A percentile compares a stretch with the other conserved stretches of the same genome.
Evolutionary conservation across 2,797 vertebrate genomes (phyloP).

Genomic region (Amniataba percoides): DNA sequence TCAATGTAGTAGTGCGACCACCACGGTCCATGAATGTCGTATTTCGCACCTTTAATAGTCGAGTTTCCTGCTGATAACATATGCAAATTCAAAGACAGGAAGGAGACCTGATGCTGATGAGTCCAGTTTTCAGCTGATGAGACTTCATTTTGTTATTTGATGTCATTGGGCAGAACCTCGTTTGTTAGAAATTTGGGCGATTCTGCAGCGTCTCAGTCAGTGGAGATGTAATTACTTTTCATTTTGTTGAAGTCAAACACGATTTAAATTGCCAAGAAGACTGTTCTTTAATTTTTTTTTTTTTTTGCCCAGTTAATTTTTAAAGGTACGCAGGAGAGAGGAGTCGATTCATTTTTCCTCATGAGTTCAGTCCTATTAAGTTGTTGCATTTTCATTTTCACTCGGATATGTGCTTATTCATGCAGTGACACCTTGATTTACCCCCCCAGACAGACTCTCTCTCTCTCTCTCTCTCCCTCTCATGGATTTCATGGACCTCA

Average conservation of each 20-base stretch:
- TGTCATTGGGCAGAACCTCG: constrained; percentile 6
- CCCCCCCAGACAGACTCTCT: background rate
- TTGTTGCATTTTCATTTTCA: constrained; percentile 11
- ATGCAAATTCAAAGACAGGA: background rate
- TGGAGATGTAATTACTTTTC: constrained; percentile 24
- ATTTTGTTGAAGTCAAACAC: constrained; percentile 21
- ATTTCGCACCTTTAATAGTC: background rate
- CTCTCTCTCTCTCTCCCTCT: background rate
- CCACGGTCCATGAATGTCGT: too few relatives aligned
- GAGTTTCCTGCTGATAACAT: background rate
- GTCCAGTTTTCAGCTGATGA: constrained; percentile 4
- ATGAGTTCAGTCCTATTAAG: background rate
- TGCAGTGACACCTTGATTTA: background rate
- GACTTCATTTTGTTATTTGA: background rate
- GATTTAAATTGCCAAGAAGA: constrained; percentile 8
- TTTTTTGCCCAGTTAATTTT: background rate
- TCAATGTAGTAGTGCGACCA: too few relatives aligned
- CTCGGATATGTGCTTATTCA: background rate
- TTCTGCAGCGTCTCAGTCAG: constrained; percentile 13
- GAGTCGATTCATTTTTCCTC: background rate
- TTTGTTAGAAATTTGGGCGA: constrained; percentile 22
- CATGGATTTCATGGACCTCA: background rate
- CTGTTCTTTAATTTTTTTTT: background rate
- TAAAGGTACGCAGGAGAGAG: background rate
- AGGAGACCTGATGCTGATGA: background rate